Base-by-base conservation (phyloP, 2,888 invertebrate species). In the Melanostoma mellinum region DNA sequence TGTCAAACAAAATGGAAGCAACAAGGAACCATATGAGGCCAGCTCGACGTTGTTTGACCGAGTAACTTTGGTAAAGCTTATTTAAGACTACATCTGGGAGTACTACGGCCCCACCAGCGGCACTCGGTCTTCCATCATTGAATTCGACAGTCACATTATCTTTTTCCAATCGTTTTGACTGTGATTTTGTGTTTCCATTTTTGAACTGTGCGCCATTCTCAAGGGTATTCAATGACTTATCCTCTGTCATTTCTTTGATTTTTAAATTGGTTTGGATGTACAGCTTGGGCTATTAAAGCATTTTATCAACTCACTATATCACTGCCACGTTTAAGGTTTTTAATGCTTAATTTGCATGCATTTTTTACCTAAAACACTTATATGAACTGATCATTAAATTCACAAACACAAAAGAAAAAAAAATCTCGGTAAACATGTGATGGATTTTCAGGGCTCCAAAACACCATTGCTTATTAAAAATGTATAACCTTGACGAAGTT, bases 11-110 rank as follows among this genome's bases (percentile, higher is more conserved):
- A n/a, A 95, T 92, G 60, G 94, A 94, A 65, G 94, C 93, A 46
- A 94, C 90, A 20, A 95, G 92, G 90, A 95, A 95, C 90, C 94
- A 94, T 88, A 94, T 93, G 52, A 95, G 91, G 40, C 95, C 95
- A 56, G 94, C 93, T 58, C 95, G 93, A 87, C 95, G 94, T 89
- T 95, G 95, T 87, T 95, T 94, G 55, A 94, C 92, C 87, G 94
- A 94, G 90, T 95, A 95, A 82, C 94, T 94, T 86, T 94, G 94
- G 89, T 95, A 96, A 4, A 95, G 92, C 87, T 93, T 93, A 88
- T 95, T 95, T 85, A 95, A 92, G 63, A 94, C 93, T 6, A 93
- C 92, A 87, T 94, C 94, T 42, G 93, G 90, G 35, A 91, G 87
- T 40, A 88, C 88, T 48, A 91, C 90, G 52, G 89, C 87, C 56